phyloP scores from a whole-genome alignment of 1,140 invertebrate species.

The Octopus sinensis region DNA sequence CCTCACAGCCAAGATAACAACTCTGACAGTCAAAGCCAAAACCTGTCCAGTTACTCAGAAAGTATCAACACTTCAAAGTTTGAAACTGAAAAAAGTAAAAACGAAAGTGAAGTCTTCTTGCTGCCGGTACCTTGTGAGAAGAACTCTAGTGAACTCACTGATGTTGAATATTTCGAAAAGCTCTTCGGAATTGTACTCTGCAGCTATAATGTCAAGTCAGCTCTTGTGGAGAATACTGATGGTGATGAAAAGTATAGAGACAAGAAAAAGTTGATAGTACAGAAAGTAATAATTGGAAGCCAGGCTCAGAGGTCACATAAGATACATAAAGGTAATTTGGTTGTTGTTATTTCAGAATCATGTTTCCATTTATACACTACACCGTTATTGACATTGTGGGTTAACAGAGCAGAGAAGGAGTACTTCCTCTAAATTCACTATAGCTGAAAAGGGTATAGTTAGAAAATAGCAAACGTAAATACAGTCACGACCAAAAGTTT shows the following conservation, averaged over 20 bases:
- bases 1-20: background rate
- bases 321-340: background rate
- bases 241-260: background rate
- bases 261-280: background rate
- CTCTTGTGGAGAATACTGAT: background rate
- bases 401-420: no score
- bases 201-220: background rate
- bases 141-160: background rate
- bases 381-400: no score
- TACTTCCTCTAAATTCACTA: no score
- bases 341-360: no score
- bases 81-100: background rate
- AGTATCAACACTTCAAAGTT: background rate
- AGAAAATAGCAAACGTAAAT: no score
- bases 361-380: no score
- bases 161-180: background rate
- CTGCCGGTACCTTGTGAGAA: background rate
- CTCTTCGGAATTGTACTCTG: background rate
- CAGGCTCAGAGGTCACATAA: background rate
- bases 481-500: no score
- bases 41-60: background rate
- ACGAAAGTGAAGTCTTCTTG: background rate
- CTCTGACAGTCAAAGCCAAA: background rate
- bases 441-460: no score
- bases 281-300: constrained; percentile 1